Conservation (phyloP, 2,113 vertebrate species). For the Alligator mississippiensis region DNA sequence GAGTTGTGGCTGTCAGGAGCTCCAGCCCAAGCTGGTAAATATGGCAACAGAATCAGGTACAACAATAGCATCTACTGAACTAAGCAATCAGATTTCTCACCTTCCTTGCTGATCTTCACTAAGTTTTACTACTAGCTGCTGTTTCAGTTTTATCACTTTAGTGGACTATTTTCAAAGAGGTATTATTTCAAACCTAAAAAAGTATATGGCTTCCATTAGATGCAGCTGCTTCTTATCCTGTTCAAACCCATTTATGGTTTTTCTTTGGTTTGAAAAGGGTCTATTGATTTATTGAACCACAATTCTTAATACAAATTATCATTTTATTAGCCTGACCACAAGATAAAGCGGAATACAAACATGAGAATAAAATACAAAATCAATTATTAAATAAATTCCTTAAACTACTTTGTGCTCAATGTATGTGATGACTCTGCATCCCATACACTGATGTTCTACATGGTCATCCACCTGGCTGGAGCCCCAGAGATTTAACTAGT, state of each 20-base stretch:
- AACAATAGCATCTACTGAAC: neutral
- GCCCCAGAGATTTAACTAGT: neutral
- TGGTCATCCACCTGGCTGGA: neutral
- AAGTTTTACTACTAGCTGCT: neutral
- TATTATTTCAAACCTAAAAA: neutral
- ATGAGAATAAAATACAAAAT: neutral
- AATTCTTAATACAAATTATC: neutral
- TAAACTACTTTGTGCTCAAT: neutral
- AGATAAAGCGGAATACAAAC: neutral
- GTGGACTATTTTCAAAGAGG: neutral
- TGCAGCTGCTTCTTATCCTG: neutral
- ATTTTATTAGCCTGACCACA: neutral
- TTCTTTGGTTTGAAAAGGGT: neutral
- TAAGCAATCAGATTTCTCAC: neutral
- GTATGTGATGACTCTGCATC: neutral
- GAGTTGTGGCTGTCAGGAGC: neutral
- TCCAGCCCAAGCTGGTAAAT: neutral
- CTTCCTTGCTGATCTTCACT: conserved; percentile 10
- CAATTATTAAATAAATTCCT: neutral
- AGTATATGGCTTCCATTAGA: neutral
- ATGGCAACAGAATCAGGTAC: neutral
- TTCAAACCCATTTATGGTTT: neutral
- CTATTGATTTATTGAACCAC: neutral
- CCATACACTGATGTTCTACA: neutral
- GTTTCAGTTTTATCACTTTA: neutral